Base-by-base conservation (phyloP, 2,888 invertebrate species). In the Chloromyia formosa region DNA sequence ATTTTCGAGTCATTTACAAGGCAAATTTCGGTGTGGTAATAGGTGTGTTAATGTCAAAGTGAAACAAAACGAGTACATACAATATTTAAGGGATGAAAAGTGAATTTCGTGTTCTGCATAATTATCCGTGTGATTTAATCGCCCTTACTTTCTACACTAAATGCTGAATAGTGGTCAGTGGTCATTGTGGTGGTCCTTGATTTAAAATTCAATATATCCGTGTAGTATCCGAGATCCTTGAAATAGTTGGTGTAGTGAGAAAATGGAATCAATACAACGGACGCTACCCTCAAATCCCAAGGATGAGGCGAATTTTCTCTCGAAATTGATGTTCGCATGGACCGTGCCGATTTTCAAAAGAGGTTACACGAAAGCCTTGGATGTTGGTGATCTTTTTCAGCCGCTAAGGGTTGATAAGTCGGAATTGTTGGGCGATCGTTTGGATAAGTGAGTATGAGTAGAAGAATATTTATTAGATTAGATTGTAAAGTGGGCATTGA, bases 281-380 rank as follows among this genome's bases (percentile, higher is more conserved):
- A 73, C 75, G 58, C 61, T 79, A 18, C 66, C 74, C 61, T 64
- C 75, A 12, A 87, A 88, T 82, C 88, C 88, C 1, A 80, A 86
- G 53, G 87, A 85, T 73, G 83, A 80, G 53, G 86, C 88, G n/a
- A 87, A 85, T 77, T 74, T 83, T 1, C 27, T 88, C 12, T 87
- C 87, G 3, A 80, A 85, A 9, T 78, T 87, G 40, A 81, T 86
- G 22, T 87, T 87, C 82, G 86, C 87, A 82, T 89, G 89, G 89
- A 85, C 88, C 0, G 81, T 87, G 77, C 84, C 83, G 12, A 78
- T 88, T 40, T 88, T 89, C 79, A 84, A 84, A 77, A 85, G 83
- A 76, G 88, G 89, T 1, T 85, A 85, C 76, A 84, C 79, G 35
- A 86, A 86, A 75, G 83, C 86, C 69, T 81, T 89, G 72, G 86